Percentiles rank a stretch among this genome's conserved stretches.
Evolutionary conservation across 2,113 vertebrate genomes (phyloP).

Genomic region (Cebus imitator): DNA sequence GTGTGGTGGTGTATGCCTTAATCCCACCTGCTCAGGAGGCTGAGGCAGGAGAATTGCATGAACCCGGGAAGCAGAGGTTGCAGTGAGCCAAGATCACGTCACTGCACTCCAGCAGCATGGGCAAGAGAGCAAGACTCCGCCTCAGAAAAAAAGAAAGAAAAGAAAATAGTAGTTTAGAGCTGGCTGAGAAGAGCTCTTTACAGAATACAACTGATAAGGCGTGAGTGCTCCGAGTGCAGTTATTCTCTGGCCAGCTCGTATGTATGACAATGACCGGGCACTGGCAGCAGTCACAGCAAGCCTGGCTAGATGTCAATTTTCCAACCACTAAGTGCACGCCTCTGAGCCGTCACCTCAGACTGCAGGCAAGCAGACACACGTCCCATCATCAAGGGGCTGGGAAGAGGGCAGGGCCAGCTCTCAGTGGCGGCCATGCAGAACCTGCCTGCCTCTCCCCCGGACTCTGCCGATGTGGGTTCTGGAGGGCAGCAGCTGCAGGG

Average conservation of each 20-base stretch:
- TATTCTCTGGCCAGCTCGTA: background rate
- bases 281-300: background rate
- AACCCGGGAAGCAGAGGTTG: no score
- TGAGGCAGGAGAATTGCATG: no score
- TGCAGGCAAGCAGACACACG: background rate
- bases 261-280: background rate
- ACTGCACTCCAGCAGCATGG: no score
- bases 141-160: no score
- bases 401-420: background rate
- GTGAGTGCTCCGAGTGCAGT: background rate
- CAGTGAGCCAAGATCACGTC: no score
- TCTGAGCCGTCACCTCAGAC: background rate
- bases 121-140: no score
- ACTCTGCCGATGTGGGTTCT: conserved; percentile 17
- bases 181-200: background rate
- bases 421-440: background rate
- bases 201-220: background rate
- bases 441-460: conserved; percentile 33
- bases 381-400: background rate
- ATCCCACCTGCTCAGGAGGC: no score
- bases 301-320: background rate
- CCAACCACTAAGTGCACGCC: background rate
- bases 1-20: no score
- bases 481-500: conserved; percentile 16
- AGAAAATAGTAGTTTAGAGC: background rate